Evolutionary conservation across 2,888 invertebrate species (phyloP).

Genomic region (Habrosyne pyritoides): DNA sequence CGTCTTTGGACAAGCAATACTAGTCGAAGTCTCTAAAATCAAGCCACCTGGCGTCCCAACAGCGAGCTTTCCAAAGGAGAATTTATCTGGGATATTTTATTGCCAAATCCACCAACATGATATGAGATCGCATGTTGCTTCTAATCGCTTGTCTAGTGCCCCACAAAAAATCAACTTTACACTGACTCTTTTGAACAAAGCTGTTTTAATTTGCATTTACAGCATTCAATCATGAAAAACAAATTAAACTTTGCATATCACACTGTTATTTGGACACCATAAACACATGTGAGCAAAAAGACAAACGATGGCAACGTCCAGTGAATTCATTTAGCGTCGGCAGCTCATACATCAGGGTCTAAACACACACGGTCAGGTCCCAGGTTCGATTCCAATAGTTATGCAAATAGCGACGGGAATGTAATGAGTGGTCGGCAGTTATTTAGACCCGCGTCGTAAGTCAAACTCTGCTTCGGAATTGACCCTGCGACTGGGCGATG

Average conservation of each 20-base stretch:
- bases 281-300: slow-evolving; percentile 25
- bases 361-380: slow-evolving; percentile 73
- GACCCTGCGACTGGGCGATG: slow-evolving; percentile 39
- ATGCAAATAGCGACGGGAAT: slow-evolving; percentile 79
- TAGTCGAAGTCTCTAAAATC: no score
- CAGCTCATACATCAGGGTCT: slow-evolving; percentile 72
- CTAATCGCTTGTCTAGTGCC: no score
- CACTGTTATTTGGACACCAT: slow-evolving; percentile 20
- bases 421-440: slow-evolving; percentile 82
- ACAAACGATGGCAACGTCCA: slow-evolving; percentile 32
- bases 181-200: neutral
- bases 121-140: neutral
- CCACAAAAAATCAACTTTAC: no score
- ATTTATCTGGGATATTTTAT: no score
- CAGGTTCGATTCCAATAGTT: slow-evolving; percentile 80
- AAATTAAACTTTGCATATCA: slow-evolving; percentile 5
- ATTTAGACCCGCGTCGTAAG: slow-evolving; percentile 80
- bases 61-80: no score
- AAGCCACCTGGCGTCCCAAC: no score
- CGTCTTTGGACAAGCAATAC: no score
- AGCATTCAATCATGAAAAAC: slow-evolving; percentile 4
- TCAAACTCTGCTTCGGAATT: slow-evolving; percentile 75
- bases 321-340: slow-evolving; percentile 70
- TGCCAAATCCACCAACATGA: neutral
- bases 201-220: neutral